A percentile compares a stretch with the other conserved stretches of the same genome.
Conservation (phyloP, 2,113 vertebrate species). For the Lepisosteus osseus region DNA sequence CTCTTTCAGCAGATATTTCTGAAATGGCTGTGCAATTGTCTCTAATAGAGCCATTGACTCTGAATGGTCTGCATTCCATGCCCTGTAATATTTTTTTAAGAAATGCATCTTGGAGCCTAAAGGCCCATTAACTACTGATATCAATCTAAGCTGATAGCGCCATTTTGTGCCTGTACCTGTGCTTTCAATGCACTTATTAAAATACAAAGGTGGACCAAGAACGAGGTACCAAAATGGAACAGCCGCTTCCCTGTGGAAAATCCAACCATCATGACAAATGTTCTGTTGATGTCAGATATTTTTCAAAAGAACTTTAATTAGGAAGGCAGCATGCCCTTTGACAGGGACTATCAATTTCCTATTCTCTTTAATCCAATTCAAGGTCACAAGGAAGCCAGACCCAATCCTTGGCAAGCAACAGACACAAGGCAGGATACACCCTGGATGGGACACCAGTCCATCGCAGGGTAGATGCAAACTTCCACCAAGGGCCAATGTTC, state of each 20-base stretch:
- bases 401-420: no score
- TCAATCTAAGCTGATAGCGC: slow-evolving; percentile 71
- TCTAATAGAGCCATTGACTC: slow-evolving; percentile 65
- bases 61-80: slow-evolving; percentile 63
- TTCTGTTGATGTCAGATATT: slow-evolving; percentile 65
- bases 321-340: slow-evolving; percentile 21
- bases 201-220: slow-evolving; percentile 22
- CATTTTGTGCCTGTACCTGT: slow-evolving; percentile 57
- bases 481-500: no score
- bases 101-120: slow-evolving; percentile 60
- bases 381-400: no score
- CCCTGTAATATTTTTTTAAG: slow-evolving; percentile 60
- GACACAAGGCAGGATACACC: no score
- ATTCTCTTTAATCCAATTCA: no score
- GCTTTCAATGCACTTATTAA: slow-evolving; percentile 54
- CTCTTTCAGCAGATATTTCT: slow-evolving; percentile 36
- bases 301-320: slow-evolving; percentile 61
- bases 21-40: slow-evolving; percentile 53
- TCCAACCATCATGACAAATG: slow-evolving; percentile 57
- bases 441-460: no score
- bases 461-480: no score
- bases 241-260: slow-evolving; percentile 34
- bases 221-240: slow-evolving; percentile 35
- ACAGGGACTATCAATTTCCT: background rate
- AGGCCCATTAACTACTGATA: slow-evolving; percentile 69